phyloP scores from a whole-genome alignment of 2,797 vertebrate genomes.

The Sarcophilus harrisii region DNA sequence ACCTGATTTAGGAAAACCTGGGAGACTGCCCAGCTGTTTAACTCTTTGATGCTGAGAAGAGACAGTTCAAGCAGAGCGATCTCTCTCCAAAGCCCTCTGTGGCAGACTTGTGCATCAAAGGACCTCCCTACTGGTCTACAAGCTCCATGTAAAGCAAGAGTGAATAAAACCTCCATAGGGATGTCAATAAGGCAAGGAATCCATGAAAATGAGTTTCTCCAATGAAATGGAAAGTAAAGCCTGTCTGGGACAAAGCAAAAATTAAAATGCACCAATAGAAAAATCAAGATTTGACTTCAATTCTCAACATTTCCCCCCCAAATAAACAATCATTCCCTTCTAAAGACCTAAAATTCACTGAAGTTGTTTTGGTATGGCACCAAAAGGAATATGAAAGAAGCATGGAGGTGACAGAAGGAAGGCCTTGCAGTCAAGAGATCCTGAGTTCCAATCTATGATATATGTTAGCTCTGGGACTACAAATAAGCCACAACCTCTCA shows the following conservation, averaged over 20 bases:
- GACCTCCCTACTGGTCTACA: neutral
- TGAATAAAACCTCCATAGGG: neutral
- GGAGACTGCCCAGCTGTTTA: slow-evolving; percentile 7
- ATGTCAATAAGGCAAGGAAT: neutral
- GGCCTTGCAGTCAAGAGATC: neutral
- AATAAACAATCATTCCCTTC: neutral
- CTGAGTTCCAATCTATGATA: neutral
- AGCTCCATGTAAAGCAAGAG: neutral
- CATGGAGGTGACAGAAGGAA: neutral
- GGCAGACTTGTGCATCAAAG: neutral
- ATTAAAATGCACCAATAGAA: neutral
- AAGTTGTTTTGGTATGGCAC: neutral
- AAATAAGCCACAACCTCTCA: neutral
- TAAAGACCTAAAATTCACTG: neutral
- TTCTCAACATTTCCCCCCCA: neutral
- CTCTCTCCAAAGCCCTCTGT: neutral
- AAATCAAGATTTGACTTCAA: neutral
- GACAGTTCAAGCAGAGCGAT: neutral
- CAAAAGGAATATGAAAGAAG: neutral
- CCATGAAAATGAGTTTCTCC: neutral
- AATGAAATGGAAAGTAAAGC: neutral
- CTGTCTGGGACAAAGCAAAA: neutral
- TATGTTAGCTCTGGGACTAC: neutral
- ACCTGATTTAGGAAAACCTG: slow-evolving; percentile 3
- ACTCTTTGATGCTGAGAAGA: slow-evolving; percentile 17